phyloP scores from a whole-genome alignment of 2,113 vertebrate species.

The Verasper variegatus region DNA sequence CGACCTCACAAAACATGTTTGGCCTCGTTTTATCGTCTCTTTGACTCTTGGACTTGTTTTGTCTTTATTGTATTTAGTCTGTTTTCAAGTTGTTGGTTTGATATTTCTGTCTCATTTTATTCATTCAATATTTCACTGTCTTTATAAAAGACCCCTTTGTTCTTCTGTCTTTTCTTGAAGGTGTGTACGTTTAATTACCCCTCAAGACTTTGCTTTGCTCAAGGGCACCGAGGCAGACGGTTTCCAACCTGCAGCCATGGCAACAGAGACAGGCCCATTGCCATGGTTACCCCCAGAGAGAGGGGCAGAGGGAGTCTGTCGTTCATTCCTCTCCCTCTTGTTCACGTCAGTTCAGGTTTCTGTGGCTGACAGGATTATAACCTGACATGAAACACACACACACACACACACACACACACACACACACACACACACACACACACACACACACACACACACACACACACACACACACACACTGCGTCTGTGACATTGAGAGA shows the following conservation, averaged over 20 bases:
- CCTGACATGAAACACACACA: slow-evolving; percentile 47
- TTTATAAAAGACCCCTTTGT: not conserved
- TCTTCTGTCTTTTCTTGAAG: not conserved
- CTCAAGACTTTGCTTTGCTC: slow-evolving; percentile 14
- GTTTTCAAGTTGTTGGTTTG: not conserved
- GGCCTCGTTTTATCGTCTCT: too few species aligned
- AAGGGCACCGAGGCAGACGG: slow-evolving; percentile 20
- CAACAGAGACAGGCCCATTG: slow-evolving; percentile 26
- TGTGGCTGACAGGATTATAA: slow-evolving; percentile 53
- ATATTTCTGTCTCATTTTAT: not conserved
- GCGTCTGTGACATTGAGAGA: slow-evolving; percentile 41
- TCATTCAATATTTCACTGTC: too few species aligned
- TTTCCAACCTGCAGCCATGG: slow-evolving; percentile 11
- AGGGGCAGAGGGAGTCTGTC: slow-evolving; percentile 3
- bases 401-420: slow-evolving; percentile 22
- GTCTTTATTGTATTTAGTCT: not conserved
- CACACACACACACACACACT: slow-evolving; percentile 9
- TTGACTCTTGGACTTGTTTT: too few species aligned
- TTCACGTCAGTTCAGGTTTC: slow-evolving; percentile 50
- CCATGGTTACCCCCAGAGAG: slow-evolving; percentile 33
- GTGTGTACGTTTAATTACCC: not conserved
- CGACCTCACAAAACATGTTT: too few species aligned
- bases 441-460: slow-evolving; percentile 21
- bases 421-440: slow-evolving; percentile 19
- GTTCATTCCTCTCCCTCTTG: slow-evolving; percentile 7